A percentile compares a stretch with the other conserved stretches of the same genome.
Evolutionary conservation across 2,113 vertebrate species (phyloP).

Genomic region (Festucalex cinctus): DNA sequence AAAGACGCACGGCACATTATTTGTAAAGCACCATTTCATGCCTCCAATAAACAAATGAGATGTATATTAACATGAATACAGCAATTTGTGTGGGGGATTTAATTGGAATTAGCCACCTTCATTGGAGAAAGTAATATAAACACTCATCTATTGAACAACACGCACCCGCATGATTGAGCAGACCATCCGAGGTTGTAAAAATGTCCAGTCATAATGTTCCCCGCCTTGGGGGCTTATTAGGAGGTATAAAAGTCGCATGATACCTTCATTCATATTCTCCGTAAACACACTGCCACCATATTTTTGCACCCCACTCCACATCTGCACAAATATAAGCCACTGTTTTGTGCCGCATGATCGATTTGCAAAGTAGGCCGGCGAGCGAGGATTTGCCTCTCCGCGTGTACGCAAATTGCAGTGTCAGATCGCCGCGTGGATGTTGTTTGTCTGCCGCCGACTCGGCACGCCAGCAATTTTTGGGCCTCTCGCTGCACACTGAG

Average conservation of each 20-base stretch:
- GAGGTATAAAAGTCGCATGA: constrained; percentile 72
- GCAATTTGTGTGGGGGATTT: background rate
- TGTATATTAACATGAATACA: too few species aligned
- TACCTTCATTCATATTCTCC: constrained; percentile 73
- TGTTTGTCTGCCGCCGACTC: constrained; percentile 68
- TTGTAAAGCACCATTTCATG: background rate
- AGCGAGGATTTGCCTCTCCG: constrained; percentile 57
- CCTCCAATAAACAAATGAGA: too few species aligned
- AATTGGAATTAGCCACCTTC: background rate
- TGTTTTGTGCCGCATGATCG: constrained; percentile 71
- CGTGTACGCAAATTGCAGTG: constrained; percentile 66
- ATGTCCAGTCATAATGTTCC: constrained; percentile 66
- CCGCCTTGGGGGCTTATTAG: constrained; percentile 74
- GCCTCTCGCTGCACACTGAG: constrained; percentile 40
- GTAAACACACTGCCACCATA: constrained; percentile 57
- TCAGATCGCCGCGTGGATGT: constrained; percentile 59
- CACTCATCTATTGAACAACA: constrained; percentile 6
- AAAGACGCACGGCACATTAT: background rate
- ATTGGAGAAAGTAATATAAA: background rate
- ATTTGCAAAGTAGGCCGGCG: constrained; percentile 72
- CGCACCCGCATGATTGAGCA: constrained; percentile 35
- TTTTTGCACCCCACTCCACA: constrained; percentile 32
- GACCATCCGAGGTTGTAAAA: constrained; percentile 70
- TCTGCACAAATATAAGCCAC: constrained; percentile 61
- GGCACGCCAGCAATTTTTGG: constrained; percentile 54